phyloP scores from a whole-genome alignment of 2,113 vertebrate species.

The Clarias macrocephalus region DNA sequence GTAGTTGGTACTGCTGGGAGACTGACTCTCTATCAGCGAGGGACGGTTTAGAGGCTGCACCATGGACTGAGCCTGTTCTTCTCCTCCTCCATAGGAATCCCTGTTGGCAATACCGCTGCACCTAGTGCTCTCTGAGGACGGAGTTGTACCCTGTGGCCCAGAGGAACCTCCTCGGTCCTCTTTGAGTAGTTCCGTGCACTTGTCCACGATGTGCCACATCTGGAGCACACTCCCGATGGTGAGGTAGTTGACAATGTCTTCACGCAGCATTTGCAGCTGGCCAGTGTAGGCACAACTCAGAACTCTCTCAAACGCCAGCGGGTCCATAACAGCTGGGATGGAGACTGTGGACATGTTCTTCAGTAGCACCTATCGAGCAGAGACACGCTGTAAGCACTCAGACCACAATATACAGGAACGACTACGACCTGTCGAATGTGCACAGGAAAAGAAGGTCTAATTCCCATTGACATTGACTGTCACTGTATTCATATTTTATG shows the following conservation, averaged over 20 bases:
- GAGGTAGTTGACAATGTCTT: conserved; percentile 79
- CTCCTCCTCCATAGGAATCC: conserved; percentile 29
- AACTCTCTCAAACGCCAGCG: conserved; percentile 76
- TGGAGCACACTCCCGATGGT: conserved; percentile 80
- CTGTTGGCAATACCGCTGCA: conserved; percentile 54
- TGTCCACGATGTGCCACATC: conserved; percentile 83
- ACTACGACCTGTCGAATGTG: not conserved
- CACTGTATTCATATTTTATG: no score
- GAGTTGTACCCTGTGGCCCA: conserved; percentile 37
- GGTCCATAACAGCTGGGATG: conserved; percentile 78
- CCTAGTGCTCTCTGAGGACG: conserved; percentile 52
- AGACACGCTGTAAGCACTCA: not conserved
- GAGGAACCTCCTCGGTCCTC: conserved; percentile 37
- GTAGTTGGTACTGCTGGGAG: conserved; percentile 77
- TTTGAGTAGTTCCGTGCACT: conserved; percentile 78
- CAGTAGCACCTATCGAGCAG: conserved; percentile 69
- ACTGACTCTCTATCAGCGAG: conserved; percentile 62
- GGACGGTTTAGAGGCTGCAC: conserved; percentile 65
- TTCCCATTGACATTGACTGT: not conserved
- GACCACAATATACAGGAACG: not conserved
- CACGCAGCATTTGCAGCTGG: conserved; percentile 76
- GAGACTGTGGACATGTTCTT: conserved; percentile 78
- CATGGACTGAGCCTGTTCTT: conserved; percentile 59
- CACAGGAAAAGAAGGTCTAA: not conserved
- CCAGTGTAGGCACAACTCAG: conserved; percentile 78